Conservation (phyloP, 2,888 invertebrate species). For the Boloria euphrosyne region DNA sequence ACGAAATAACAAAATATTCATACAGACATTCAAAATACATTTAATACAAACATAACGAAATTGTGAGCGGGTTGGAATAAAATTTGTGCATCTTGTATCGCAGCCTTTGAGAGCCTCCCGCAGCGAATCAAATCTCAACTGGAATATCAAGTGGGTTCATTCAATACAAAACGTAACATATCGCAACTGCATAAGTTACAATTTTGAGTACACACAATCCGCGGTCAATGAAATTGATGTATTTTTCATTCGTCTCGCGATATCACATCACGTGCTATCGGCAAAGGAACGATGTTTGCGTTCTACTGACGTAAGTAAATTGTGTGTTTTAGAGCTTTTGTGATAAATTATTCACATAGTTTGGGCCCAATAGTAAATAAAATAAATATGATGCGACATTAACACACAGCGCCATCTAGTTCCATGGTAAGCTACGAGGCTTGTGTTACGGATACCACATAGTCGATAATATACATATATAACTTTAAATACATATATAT, state of each 20-base stretch:
- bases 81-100: constrained; percentile 28
- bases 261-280: constrained; percentile 2
- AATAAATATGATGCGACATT: too few relatives aligned
- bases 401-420: too few relatives aligned
- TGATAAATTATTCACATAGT: too few relatives aligned
- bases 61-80: constrained; percentile 21
- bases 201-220: not conserved
- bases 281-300: not conserved
- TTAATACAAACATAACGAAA: constrained; percentile 21
- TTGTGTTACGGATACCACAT: too few relatives aligned
- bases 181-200: not conserved
- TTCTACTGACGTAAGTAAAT: not conserved
- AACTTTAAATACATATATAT: too few relatives aligned
- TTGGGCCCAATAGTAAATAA: too few relatives aligned
- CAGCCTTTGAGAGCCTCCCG: constrained; percentile 32
- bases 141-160: constrained; percentile 29
- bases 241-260: constrained; percentile 9
- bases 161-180: not conserved
- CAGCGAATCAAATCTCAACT: constrained; percentile 37
- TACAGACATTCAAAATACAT: constrained; percentile 2
- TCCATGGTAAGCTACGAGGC: too few relatives aligned
- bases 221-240: constrained; percentile 16
- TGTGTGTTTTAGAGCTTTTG: too few relatives aligned
- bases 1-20: constrained; percentile 17
- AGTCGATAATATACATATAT: too few relatives aligned